Evolutionary conservation across 1,140 invertebrate genomes (phyloP), one percentile per base, ranked within the genome.

Genomic region (Wiebesia pumilae): DNA sequence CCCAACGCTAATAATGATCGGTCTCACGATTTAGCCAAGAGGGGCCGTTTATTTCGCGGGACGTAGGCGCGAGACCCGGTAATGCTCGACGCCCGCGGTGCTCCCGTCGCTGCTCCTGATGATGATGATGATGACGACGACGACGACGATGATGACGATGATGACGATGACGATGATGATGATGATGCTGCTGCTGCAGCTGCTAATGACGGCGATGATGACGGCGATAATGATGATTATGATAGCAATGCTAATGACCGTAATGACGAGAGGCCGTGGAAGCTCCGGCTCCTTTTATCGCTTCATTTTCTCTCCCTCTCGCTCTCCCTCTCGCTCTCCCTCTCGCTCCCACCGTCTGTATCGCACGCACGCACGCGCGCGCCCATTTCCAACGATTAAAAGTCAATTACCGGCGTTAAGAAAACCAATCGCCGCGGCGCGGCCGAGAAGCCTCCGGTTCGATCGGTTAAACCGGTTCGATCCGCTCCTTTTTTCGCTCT

Each of bases 341-440:
- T 89, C 65, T 87, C 87, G 85, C 82, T 1, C 81, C 16, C n/a
- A 87, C 83, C 73, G 69, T 81, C 77, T 71, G 67, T 71, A 58
- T 80, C 84, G 79, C 51, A 16, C 51, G 51, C 16, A 14, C 58
- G 83, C 77, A 51, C 78, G 83, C 30, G 9, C 40, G 54, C 65
- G 77, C 85, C 87, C 81, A 67, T 38, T 75, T 79, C 82, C 78
- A 88, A 71, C 88, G 88, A 90, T 91, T 90, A 90, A 90, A 90
- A 90, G 89, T 88, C 90, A 89, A 90, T 91, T 90, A 90, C 87
- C 82, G 79, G 51, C 67, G 67, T 89, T 82, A 87, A 84, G 67
- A 87, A 69, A 62, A 81, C 78, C 88, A 87, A 88, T 89, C 87
- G 43, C n/a, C 78, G 9, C 16, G 16, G 0, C 33, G 19, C 30